These are phyloP conservation scores for Tachina fera DNA, from an alignment of 2,888 invertebrate genomes.

Conservation along the genomic window DNA sequence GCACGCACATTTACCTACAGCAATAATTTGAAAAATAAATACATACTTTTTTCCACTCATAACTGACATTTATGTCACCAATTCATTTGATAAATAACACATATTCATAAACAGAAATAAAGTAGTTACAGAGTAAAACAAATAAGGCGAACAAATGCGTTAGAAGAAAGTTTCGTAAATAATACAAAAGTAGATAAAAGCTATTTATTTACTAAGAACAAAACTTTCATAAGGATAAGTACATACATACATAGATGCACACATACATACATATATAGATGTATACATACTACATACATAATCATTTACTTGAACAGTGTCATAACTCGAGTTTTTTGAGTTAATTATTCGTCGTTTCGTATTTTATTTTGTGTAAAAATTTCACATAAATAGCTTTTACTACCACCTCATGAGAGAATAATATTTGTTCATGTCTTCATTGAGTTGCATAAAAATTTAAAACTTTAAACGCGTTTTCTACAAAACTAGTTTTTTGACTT, in stretches of 20 bases:
- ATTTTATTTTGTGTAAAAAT: too few species aligned
- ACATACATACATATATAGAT: background rate
- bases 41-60: slow-evolving; percentile 60
- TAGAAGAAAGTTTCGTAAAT: slow-evolving; percentile 21
- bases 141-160: slow-evolving; percentile 14
- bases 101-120: slow-evolving; percentile 50
- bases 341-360: too few species aligned
- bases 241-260: background rate
- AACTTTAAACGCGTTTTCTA: too few species aligned
- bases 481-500: too few species aligned
- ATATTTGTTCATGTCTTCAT: too few species aligned
- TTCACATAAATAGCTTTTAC: too few species aligned
- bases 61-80: slow-evolving; percentile 61
- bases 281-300: too few species aligned
- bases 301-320: too few species aligned
- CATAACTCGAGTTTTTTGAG: too few species aligned
- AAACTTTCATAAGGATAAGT: background rate
- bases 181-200: slow-evolving; percentile 22
- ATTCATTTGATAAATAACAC: slow-evolving; percentile 66
- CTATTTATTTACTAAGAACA: background rate
- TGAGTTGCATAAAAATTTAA: too few species aligned
- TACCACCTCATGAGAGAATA: too few species aligned
- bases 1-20: slow-evolving; percentile 33
- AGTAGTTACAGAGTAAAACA: background rate
- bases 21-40: slow-evolving; percentile 49